A percentile compares a stretch with the other conserved stretches of the same genome.
Conservation (phyloP, 2,888 invertebrate genomes). For the Acrobasis suavella region DNA sequence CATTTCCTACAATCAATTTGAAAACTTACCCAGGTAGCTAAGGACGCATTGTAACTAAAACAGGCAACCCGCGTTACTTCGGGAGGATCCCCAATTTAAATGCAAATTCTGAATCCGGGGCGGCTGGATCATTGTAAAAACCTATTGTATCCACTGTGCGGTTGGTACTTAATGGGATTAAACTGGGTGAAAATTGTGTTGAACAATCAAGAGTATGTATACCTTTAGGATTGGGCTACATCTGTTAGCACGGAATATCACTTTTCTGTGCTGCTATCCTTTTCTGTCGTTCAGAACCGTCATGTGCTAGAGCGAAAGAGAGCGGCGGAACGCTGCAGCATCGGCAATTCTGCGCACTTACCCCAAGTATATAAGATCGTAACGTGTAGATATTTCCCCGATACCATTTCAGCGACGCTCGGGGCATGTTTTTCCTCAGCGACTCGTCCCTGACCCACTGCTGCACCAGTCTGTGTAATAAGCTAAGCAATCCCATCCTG, state of each 20-base stretch:
- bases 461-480: constrained; percentile 94
- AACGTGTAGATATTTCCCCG: constrained; percentile 99
- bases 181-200: not conserved
- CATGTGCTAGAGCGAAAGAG: no score
- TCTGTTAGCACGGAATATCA: no score
- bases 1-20: no score
- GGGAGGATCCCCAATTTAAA: not conserved
- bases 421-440: constrained; percentile 95
- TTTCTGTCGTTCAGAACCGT: no score
- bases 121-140: not conserved
- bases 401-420: constrained; percentile 93
- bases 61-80: not conserved
- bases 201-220: not conserved
- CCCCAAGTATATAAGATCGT: constrained; percentile 97
- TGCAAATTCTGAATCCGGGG: not conserved
- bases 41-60: constrained; percentile 22
- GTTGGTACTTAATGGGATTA: not conserved
- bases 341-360: no score
- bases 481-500: constrained; percentile 90
- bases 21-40: not conserved
- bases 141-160: not conserved
- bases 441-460: constrained; percentile 97
- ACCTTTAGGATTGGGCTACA: no score
- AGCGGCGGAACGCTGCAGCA: no score
- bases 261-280: no score